phyloP scores from a whole-genome alignment of 1,140 invertebrate species.

The Mya arenaria region DNA sequence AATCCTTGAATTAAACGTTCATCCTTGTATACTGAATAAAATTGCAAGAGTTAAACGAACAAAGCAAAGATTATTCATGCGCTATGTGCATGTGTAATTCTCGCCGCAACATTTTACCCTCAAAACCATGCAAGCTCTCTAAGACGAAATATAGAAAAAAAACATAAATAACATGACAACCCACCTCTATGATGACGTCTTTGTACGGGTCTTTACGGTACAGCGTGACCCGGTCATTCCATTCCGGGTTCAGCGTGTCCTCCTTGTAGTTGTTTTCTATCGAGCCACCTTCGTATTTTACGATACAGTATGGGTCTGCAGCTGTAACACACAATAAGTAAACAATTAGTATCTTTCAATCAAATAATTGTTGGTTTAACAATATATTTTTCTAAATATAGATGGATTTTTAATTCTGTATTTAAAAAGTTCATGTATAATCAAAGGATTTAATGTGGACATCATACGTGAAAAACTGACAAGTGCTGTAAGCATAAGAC shows the following conservation, averaged over 20 bases:
- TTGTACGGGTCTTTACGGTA: slow-evolving; percentile 48
- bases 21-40: too few relatives aligned
- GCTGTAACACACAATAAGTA: background rate
- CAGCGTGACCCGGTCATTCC: slow-evolving; percentile 7
- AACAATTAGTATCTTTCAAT: background rate
- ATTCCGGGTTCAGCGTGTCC: slow-evolving; percentile 4
- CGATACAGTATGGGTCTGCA: slow-evolving; percentile 24
- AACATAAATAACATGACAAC: too few relatives aligned
- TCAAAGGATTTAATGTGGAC: too few relatives aligned
- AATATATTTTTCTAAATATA: background rate
- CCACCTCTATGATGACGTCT: slow-evolving; percentile 78
- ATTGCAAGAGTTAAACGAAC: too few relatives aligned
- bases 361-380: background rate
- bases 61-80: too few relatives aligned
- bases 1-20: too few relatives aligned
- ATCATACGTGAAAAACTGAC: background rate
- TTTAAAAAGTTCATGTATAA: background rate
- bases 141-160: too few relatives aligned
- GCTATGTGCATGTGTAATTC: too few relatives aligned
- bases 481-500: background rate
- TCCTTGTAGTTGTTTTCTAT: background rate
- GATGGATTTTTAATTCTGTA: background rate
- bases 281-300: slow-evolving; percentile 4
- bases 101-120: too few relatives aligned
- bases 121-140: too few relatives aligned